Base-by-base conservation (phyloP, 2,113 vertebrate genomes). In the Myrmecophaga tridactyla region DNA sequence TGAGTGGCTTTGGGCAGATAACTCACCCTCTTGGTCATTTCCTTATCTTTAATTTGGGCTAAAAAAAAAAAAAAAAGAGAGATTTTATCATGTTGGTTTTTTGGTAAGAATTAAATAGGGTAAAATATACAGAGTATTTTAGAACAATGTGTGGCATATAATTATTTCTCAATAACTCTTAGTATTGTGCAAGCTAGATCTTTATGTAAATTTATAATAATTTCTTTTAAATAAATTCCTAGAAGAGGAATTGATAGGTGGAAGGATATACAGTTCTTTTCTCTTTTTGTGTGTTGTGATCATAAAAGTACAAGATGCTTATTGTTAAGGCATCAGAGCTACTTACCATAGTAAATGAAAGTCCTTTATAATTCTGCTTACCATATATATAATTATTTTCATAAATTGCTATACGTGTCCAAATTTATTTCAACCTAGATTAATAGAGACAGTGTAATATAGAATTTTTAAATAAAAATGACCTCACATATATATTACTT, bases 121-220 rank as follows among this genome's bases (percentile, higher is more conserved):
- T 41, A 18, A 84, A 75, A 70, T 31, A 58, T 12, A 29, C 39
- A 34, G 39, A 60, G 12, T 80, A 39, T n/a, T 12, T 86, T 93
- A 70, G 41, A 70, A 25, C 60, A 70, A n/a, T 85, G 20, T 34
- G n/a, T 85, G 63, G 14, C 51, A 23, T 86, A 53, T 78, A 18
- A 56, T 91, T 86, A 73, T 56, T 94, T 86, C 65, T 80, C 21
- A 86, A n/a, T n/a, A 46, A 72, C 51, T 72, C 63, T 94, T 72
- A 69, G 41, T 90, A 86, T 80, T 63, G 70, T 46, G 31, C 48
- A 83, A 89, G 46, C 4, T 56, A 83, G 36, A 58, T 48, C 34
- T 58, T 73, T 82, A 27, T 56, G 2, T n/a, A 13, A n/a, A 89
- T 53, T 67, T 84, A 20, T 73, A 43, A 75, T 60, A 73, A 62